These are phyloP conservation scores for Limanda limanda DNA, from an alignment of 2,113 vertebrate genomes.

Conservation along the genomic window DNA sequence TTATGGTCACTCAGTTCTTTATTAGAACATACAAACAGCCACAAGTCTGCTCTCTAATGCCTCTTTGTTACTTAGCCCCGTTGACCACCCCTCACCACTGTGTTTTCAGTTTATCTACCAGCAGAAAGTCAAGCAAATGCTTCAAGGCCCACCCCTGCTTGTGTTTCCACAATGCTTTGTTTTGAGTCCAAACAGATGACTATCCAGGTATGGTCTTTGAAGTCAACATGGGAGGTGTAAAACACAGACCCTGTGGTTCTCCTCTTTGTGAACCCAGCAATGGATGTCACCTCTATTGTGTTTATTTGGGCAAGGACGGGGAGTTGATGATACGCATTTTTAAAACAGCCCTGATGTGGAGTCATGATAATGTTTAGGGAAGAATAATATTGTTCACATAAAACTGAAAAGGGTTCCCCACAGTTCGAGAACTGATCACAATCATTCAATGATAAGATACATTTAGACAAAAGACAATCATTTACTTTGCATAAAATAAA, in stretches of 20 bases:
- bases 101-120: conserved; percentile 66
- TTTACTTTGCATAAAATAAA: no score
- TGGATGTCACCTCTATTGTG: conserved; percentile 19
- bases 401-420: no score
- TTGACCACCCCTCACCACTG: conserved; percentile 21
- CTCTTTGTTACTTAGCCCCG: conserved; percentile 3
- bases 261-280: conserved; percentile 24
- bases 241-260: conserved; percentile 18
- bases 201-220: conserved; percentile 50
- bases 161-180: conserved; percentile 54
- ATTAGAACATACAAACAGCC: conserved; percentile 7
- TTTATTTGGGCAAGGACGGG: not conserved
- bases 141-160: conserved; percentile 27
- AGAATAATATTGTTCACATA: no score
- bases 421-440: no score
- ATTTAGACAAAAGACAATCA: no score
- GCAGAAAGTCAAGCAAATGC: conserved; percentile 65
- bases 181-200: conserved; percentile 70
- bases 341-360: no score
- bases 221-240: conserved; percentile 43
- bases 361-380: no score
- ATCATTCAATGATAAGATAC: no score
- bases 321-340: no score
- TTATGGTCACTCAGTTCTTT: not conserved
- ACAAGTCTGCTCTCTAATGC: not conserved